Conservation (phyloP, 2,113 vertebrate species). For the Romanogobio albipinnatus region DNA sequence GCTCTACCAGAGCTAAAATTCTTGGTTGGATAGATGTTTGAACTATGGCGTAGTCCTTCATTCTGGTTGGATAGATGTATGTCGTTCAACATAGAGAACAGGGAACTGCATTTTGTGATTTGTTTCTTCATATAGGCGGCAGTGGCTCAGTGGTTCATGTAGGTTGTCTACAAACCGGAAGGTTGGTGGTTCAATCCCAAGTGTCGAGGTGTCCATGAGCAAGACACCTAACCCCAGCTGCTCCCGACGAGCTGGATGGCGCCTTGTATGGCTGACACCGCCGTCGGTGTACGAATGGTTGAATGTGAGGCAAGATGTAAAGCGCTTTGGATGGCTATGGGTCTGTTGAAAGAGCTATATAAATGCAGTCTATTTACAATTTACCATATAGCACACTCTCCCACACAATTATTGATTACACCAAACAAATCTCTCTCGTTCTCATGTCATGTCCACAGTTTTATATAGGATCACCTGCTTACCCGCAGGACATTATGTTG, state of each 20-base stretch:
- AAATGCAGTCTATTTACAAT: too few species aligned
- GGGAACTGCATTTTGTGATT: slow-evolving; percentile 42
- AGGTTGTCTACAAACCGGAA: too few species aligned
- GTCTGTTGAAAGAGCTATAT: too few species aligned
- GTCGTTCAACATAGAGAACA: neutral
- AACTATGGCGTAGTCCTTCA: neutral
- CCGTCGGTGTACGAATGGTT: too few species aligned
- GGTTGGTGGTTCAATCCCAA: too few species aligned
- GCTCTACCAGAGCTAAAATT: neutral
- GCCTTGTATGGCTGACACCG: too few species aligned
- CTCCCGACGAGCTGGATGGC: too few species aligned
- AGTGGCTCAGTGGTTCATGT: too few species aligned
- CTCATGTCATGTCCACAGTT: slow-evolving; percentile 20
- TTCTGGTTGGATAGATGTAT: neutral
- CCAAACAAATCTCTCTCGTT: slow-evolving; percentile 32
- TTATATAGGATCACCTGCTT: neutral
- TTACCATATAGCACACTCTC: slow-evolving; percentile 17
- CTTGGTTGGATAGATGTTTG: slow-evolving; percentile 3
- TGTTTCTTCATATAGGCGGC: slow-evolving; percentile 36
- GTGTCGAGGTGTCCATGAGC: too few species aligned
- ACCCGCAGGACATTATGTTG: slow-evolving; percentile 4
- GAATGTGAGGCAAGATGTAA: too few species aligned
- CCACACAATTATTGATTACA: slow-evolving; percentile 53
- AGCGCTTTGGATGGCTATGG: too few species aligned
- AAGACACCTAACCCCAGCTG: too few species aligned